Base-by-base conservation (phyloP, 2,888 invertebrate species). In the Ophion slaviceki region DNA sequence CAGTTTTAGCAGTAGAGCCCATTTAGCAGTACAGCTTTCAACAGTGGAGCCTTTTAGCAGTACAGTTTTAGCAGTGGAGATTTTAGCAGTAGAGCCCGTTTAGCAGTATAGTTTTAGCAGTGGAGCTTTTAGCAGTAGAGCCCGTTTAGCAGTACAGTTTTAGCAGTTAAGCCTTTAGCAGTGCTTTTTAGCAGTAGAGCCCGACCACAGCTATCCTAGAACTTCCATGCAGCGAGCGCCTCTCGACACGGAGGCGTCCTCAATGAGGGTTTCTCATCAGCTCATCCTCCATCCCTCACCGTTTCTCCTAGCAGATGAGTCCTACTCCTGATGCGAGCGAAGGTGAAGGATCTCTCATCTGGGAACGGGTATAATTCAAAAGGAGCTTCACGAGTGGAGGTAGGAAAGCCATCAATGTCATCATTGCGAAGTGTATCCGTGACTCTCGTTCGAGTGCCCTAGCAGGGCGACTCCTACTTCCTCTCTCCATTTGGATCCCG, bases 331-430 rank as follows among this genome's bases (percentile, higher is more conserved):
- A 14, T 17, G 53, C 5, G 53, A 62, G 28, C 75, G 28, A 66
- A 6, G 62, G 20, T 40, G 11, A 70, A 78, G 78, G 78, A 68
- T 72, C 79, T 72, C 64, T 80, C 68, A 82, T 59, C 28, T 17
- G 59, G 70, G 85, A 57, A 64, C 70, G 67, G 53, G 80, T 76
- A 47, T 82, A 67, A 36, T 74, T 64, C 53, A 59, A 66, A 70
- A 79, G 67, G 71, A 71, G 79, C 57, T 71, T 70, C 45, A 61
- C 53, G 40, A 85, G 85, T 81, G 71, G 71, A 71, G 79, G 79
- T 82, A 61, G 79, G 62, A 76, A 76, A 82, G 75, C 75, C 82
- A 82, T 76, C 79, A 62, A 71, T 75, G 71, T 82, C 79, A 67
- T 76, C 71, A 57, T 80, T 71, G 24, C 76, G 71, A 70, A 71